Evolutionary conservation across 2,113 vertebrate species (phyloP).

Genomic region (Bujurquina vittata): DNA sequence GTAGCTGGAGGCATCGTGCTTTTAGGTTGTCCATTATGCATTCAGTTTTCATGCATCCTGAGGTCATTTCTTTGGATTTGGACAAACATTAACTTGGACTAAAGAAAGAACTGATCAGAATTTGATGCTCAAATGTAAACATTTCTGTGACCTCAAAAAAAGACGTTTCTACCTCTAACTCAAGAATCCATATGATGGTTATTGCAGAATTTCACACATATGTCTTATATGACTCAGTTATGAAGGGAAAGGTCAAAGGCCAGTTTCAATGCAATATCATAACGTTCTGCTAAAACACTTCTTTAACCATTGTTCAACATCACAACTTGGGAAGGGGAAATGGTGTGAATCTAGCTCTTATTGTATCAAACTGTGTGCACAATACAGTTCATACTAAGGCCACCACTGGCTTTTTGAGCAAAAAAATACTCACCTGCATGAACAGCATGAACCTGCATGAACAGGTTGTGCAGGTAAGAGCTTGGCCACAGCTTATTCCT

Average conservation of each 20-base stretch:
- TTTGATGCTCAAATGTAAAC: not conserved
- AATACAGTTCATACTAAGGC: not conserved
- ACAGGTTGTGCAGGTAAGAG: not conserved
- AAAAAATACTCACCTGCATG: too few relatives aligned
- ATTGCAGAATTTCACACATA: not conserved
- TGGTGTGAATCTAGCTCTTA: not conserved
- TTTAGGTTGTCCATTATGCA: not conserved
- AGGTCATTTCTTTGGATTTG: rapidly evolving
- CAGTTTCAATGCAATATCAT: not conserved
- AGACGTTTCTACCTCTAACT: not conserved
- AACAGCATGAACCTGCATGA: not conserved
- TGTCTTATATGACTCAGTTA: not conserved
- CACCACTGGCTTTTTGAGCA: not conserved
- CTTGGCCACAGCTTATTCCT: not conserved
- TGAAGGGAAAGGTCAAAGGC: not conserved
- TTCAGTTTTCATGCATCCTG: not conserved
- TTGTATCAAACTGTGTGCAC: not conserved
- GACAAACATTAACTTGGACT: too few relatives aligned
- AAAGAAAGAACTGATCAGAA: too few relatives aligned
- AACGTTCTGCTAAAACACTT: not conserved
- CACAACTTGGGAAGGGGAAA: not conserved
- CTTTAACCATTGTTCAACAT: not conserved
- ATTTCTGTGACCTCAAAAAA: not conserved
- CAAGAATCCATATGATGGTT: not conserved
- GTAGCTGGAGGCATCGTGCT: not conserved